These are phyloP conservation scores for Drosophila suboccidentalis DNA, from an alignment of 2,888 invertebrate genomes.

Conservation along the genomic window DNA sequence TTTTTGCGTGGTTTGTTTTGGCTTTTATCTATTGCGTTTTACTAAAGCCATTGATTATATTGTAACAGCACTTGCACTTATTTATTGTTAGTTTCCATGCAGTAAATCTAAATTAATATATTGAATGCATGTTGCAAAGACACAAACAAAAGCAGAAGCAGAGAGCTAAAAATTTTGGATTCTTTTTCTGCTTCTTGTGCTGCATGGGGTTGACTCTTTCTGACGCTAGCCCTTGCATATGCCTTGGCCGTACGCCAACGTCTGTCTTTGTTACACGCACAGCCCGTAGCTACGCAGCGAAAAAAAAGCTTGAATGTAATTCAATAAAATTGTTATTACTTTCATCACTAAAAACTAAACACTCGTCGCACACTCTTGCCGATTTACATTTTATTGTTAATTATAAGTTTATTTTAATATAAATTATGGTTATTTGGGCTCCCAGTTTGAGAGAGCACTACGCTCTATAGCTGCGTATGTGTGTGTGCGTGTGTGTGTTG, in stretches of 20 bases:
- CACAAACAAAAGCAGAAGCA: constrained; percentile 78
- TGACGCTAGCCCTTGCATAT: constrained; percentile 52
- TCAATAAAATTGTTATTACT: constrained; percentile 63
- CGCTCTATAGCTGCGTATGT: constrained; percentile 16
- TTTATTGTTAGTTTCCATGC: constrained; percentile 33
- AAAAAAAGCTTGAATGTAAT: constrained; percentile 62
- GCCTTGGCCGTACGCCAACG: constrained; percentile 59
- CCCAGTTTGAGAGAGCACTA: constrained; percentile 52
- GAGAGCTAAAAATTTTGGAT: constrained; percentile 72
- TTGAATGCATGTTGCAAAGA: constrained; percentile 75
- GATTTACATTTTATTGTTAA: constrained; percentile 52
- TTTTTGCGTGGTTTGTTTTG: constrained; percentile 59
- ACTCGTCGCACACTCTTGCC: constrained; percentile 22
- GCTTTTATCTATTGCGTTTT: constrained; percentile 42
- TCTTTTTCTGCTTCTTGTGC: constrained; percentile 70
- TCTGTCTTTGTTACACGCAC: constrained; percentile 63
- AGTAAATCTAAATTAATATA: constrained; percentile 57
- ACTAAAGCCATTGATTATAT: constrained; percentile 13
- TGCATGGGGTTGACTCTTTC: constrained; percentile 55
- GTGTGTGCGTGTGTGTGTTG: constrained; percentile 18
- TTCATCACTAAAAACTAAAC: constrained; percentile 44
- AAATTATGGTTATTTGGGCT: constrained; percentile 39
- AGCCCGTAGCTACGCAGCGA: constrained; percentile 63
- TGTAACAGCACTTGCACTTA: constrained; percentile 22
- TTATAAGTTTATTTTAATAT: constrained; percentile 32